Base-by-base conservation (phyloP, 2,888 invertebrate species). In the Drosophila bunnanda region DNA sequence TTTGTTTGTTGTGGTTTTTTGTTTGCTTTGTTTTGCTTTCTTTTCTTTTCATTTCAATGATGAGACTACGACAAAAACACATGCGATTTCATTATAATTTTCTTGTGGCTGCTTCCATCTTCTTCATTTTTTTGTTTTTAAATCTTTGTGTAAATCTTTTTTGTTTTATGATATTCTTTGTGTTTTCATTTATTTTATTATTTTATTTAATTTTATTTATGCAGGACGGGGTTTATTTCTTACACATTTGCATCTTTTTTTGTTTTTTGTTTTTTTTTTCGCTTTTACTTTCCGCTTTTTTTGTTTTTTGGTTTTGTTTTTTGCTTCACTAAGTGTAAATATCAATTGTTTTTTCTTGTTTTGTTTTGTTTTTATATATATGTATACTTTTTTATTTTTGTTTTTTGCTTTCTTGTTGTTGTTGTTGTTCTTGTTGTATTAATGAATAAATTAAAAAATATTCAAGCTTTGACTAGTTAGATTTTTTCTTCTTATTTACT, bases 151-250 rank as follows among this genome's bases (percentile, higher is more conserved):
- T 90, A 90, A 88, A 89, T 89, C 86, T 71, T 64, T 50, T 66
- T 80, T 75, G 80, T 68, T 87, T 85, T 82, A 77, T 86, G 85
- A 82, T 88, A 86, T 84, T 79, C 82, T 70, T 79, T 73, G 12
- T 69, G 70, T 65, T 78, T 72, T 13, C 67, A 69, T 78, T 76
- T 70, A 67, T 82, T 77, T 64, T 69, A 57, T 73, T 64, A 50
- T 81, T 80, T 79, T 82, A 77, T 84, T 84, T 79, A 88, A 89
- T 88, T 83, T 87, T 77, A 85, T 90, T 90, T 88, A 91, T 90
- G 90, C 90, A 90, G 91, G 90, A 90, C 90, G 90, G 90, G 90
- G 90, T 91, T 90, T 91, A 87, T 88, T 85, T 85, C 85, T 87
- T 88, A 85, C 85, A 85, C 89, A 89, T 88, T 85, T 84, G 87